Percentiles rank a stretch among this genome's conserved stretches.
Conservation (phyloP, 2,113 vertebrate species). For the Nibea albiflora region DNA sequence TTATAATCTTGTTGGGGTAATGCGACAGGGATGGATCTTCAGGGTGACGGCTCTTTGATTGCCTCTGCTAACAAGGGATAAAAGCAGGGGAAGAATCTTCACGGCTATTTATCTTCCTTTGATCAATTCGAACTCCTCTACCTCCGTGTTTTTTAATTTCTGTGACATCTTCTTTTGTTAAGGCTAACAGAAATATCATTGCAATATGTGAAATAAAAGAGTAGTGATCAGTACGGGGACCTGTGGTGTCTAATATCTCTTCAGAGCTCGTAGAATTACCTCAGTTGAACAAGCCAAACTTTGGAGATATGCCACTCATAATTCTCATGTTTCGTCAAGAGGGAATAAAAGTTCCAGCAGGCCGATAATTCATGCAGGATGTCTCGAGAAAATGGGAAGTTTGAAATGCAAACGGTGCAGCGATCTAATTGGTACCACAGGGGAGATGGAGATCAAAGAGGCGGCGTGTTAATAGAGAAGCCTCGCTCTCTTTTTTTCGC, state of each 20-base stretch:
- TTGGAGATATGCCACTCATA: constrained; percentile 24
- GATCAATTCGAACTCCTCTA: constrained; percentile 57
- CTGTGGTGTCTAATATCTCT: neutral
- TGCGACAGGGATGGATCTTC: constrained; percentile 73
- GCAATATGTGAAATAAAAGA: constrained; percentile 26
- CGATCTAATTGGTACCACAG: constrained; percentile 72
- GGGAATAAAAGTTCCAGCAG: constrained; percentile 47
- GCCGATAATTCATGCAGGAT: constrained; percentile 69
- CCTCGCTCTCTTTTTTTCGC: constrained; percentile 51
- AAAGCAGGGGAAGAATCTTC: constrained; percentile 61
- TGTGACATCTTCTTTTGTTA: constrained; percentile 35
- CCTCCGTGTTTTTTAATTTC: constrained; percentile 24
- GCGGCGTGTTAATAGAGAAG: constrained; percentile 61
- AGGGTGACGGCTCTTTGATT: constrained; percentile 66
- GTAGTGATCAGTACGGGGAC: neutral
- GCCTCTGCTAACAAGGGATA: constrained; percentile 72
- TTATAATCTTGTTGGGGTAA: constrained; percentile 59
- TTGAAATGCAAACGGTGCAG: constrained; percentile 70
- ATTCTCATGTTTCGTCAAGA: constrained; percentile 31
- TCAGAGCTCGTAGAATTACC: neutral
- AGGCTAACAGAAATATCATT: constrained; percentile 15
- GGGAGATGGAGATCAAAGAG: constrained; percentile 76
- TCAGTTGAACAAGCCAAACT: constrained; percentile 24
- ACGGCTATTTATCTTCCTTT: constrained; percentile 72
- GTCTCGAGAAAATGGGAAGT: constrained; percentile 61